Base-by-base conservation (phyloP, 2,888 invertebrate species). In the Pseudoips prasinana region DNA sequence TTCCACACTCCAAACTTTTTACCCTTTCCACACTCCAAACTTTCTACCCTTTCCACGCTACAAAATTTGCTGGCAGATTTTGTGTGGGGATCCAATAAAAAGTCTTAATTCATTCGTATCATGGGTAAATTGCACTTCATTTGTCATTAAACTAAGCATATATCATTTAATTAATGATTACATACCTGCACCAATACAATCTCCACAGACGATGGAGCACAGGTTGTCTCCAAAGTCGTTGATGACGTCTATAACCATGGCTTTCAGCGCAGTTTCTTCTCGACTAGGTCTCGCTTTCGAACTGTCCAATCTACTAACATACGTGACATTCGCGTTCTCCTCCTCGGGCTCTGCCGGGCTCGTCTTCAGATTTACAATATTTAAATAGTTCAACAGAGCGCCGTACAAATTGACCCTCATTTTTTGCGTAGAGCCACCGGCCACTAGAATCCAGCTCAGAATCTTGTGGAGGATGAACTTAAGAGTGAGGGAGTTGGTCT, bases 321-420 rank as follows among this genome's bases (percentile, higher is more conserved):
- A 93, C 0, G 91, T 57, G 7, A 31, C 33, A 1, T 46, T 91
- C 9, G 73, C 78, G 31, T 85, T 86, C 3, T 78, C 85, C 19
- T 81, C 79, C 7, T 76, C 85, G 0, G 76, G 76, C 0, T 85
- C 84, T 0, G 80, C 80, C 0, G 76, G 46, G 8, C 80, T 80
- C 0, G 78, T 76, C 46, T 90, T 90, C 50, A 90, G 69, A 48
- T 91, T 92, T 0, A 93, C 91, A 8, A 97, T 93, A 56, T 94
- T 94, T 34, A 98, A 83, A 48, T 94, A 94, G 53, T 95, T 95
- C 0, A 97, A 76, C 8, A 98, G 70, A 0, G 96, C 93, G 0
- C 95, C 95, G 65, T 98, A 98, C 7, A 98, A 76, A 71, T 97
- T 96, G 0, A 96, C 95, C 24, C 96, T 83, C 38, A 97, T 92